These are phyloP conservation scores for Ariolimax columbianus DNA, from an alignment of 2,888 invertebrate genomes.

Conservation along the genomic window DNA sequence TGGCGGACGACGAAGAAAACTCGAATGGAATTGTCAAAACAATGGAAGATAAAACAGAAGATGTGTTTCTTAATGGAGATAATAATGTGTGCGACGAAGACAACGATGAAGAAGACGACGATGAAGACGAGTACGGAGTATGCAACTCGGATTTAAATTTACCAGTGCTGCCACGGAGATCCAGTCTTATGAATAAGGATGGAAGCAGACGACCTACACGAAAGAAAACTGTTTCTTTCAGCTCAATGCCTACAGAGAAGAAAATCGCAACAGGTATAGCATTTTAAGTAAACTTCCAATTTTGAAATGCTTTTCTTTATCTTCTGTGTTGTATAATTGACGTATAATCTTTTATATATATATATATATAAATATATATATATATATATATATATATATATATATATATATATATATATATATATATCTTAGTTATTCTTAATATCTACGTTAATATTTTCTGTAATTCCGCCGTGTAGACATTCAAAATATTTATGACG, in stretches of 20 bases:
- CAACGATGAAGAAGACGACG: slow-evolving; percentile 45
- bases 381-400: no score
- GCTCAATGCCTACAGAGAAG: slow-evolving; percentile 79
- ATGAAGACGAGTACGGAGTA: slow-evolving; percentile 48
- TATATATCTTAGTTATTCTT: no score
- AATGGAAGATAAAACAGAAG: slow-evolving; percentile 60
- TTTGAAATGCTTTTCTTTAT: neutral
- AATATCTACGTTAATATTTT: no score
- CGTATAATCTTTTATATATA: neutral
- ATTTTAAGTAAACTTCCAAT: neutral
- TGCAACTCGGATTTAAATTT: slow-evolving; percentile 58
- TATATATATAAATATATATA: no score
- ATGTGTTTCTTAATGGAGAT: slow-evolving; percentile 72
- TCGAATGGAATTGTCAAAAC: slow-evolving; percentile 57
- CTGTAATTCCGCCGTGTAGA: no score
- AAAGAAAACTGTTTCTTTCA: slow-evolving; percentile 80
- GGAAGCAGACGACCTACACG: slow-evolving; percentile 72
- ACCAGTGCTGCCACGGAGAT: slow-evolving; percentile 72
- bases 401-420: no score
- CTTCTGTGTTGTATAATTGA: neutral
- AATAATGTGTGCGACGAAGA: slow-evolving; percentile 56
- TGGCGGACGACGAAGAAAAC: slow-evolving; percentile 70
- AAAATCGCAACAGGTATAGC: slow-evolving; percentile 81
- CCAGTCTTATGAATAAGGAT: slow-evolving; percentile 78
- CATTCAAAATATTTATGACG: no score